phyloP scores from a whole-genome alignment of 2,888 invertebrate species.

The Meta bourneti region DNA sequence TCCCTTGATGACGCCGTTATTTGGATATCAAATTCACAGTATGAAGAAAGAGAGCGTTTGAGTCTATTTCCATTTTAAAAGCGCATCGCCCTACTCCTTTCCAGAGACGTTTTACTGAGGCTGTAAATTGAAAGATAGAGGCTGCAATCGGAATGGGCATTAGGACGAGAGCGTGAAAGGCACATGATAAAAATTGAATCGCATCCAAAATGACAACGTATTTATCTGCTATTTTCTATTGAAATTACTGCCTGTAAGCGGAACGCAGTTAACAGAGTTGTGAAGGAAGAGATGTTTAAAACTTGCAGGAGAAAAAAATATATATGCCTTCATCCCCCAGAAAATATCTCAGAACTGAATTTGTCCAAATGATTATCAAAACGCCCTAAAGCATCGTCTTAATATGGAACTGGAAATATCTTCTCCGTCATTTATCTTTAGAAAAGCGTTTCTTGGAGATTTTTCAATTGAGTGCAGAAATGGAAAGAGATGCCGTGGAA shows the following conservation, averaged over 20 bases:
- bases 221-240: slow-evolving; percentile 17
- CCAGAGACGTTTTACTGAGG: not conserved
- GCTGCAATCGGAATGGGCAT: not conserved
- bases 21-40: slow-evolving; percentile 8
- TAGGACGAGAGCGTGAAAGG: not conserved
- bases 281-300: not conserved
- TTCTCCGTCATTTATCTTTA: not conserved
- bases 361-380: slow-evolving; percentile 20
- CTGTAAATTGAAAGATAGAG: slow-evolving; percentile 27
- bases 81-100: not conserved
- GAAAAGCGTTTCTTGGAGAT: not conserved
- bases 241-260: not conserved
- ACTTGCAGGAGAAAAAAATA: not conserved
- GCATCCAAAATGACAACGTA: slow-evolving; percentile 9
- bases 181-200: slow-evolving; percentile 30
- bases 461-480: not conserved
- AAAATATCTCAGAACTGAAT: not conserved
- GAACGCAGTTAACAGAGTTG: not conserved
- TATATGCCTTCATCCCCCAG: not conserved
- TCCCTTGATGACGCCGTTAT: slow-evolving; percentile 5
- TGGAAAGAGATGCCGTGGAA: not conserved
- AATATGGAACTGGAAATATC: not conserved
- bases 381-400: slow-evolving; percentile 6
- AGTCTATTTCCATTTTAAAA: slow-evolving; percentile 17
- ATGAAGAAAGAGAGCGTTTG: not conserved